phyloP scores from a whole-genome alignment of 2,113 vertebrate genomes.

The Cyprinus carpio region DNA sequence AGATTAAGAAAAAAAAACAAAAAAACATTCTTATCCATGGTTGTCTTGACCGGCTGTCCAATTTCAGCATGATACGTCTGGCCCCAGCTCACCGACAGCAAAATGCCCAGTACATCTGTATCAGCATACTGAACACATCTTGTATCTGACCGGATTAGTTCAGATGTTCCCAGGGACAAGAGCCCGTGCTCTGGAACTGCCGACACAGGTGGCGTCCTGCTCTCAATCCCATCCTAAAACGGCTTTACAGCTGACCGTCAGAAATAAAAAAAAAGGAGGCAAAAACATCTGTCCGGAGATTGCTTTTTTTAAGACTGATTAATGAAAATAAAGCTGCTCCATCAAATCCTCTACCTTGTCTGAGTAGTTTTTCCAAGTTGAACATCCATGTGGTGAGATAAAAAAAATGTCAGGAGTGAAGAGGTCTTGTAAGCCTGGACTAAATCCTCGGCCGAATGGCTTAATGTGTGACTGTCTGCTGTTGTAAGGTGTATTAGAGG shows the following conservation, averaged over 20 bases:
- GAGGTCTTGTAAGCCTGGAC: conserved; percentile 53
- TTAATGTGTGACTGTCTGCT: conserved; percentile 43
- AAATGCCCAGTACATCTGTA: conserved; percentile 51
- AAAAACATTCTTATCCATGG: conserved; percentile 10
- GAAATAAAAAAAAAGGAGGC: conserved; percentile 47
- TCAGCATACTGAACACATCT: conserved; percentile 47
- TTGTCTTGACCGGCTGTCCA: conserved; percentile 49
- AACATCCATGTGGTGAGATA: conserved; percentile 30
- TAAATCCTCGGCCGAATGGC: conserved; percentile 55
- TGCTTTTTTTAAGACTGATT: conserved; percentile 69
- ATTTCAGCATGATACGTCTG: conserved; percentile 46
- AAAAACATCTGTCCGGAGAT: conserved; percentile 71
- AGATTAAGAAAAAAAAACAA: conserved; percentile 34
- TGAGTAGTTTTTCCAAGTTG: conserved; percentile 60
- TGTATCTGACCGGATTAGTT: conserved; percentile 54
- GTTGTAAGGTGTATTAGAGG: conserved; percentile 39
- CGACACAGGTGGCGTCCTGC: conserved; percentile 64
- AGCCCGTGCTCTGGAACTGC: conserved; percentile 28
- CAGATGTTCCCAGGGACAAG: conserved; percentile 46
- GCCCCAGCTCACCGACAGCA: conserved; percentile 39
- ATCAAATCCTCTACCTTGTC: conserved; percentile 68
- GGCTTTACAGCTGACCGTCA: conserved; percentile 61
- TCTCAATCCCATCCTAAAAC: conserved; percentile 63
- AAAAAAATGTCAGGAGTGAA: conserved; percentile 51
- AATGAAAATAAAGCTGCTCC: conserved; percentile 59